Evolutionary conservation across 2,113 vertebrate species (phyloP), one percentile per base, ranked within the genome.

Genomic region (Leptocoma aspasia): DNA sequence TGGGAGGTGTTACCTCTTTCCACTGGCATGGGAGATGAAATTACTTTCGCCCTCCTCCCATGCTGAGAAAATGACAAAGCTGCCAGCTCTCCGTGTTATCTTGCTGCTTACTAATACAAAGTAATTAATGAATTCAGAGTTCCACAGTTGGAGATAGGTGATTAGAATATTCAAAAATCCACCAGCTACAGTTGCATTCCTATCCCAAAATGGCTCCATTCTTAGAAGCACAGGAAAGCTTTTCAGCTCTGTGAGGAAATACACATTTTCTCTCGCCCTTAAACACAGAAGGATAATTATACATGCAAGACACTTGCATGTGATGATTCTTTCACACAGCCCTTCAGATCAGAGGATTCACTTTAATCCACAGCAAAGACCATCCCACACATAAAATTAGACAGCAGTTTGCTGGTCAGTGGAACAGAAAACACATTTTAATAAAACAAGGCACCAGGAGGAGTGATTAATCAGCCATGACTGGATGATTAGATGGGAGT

Each of bases 381-480:
- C 45, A 82, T 10, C 18, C 63, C 26, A 30, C 21, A 79, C 50
- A 71, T 41, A 53, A 92, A 81, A 95, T 87, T 33, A 87, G 61
- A 84, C 15, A 63, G 69, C 57, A 84, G 49, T 86, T 93, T 78
- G 45, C 79, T 86, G 69, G 57, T 76, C 90, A 95, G 72, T 56
- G 61, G 44, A 39, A 88, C 1, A 22, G 69, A 94, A 96, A 95
- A 86, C 49, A 92, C 57, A 69, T 95, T 83, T 95, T 92, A 93
- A 92, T 96, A 89, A 94, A 93, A 93, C 72, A 93, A 93, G 86
- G 59, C 87, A 90, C 60, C 69, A 95, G 61, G 23, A 96, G 39
- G 57, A 92, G 77, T 50, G 90, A 96, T 94, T 96, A 95, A 95
- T 96, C 77, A 93, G 87, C 73, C 89, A 72, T 92, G 93, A 91